Base-by-base conservation (phyloP, 2,888 invertebrate species). In the Agrilus cyanescens region DNA sequence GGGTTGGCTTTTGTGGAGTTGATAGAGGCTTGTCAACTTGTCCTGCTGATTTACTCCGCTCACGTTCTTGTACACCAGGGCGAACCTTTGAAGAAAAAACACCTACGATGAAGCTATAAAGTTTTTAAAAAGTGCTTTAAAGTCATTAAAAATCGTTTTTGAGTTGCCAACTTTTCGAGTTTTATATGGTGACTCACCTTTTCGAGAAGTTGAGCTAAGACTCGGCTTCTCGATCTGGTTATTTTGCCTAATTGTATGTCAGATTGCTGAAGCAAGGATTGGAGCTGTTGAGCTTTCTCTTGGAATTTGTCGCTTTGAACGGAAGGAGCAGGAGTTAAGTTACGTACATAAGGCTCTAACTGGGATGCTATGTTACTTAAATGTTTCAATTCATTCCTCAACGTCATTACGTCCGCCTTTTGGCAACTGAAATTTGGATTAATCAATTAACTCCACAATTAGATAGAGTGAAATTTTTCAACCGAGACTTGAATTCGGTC, bases 381-480 rank as follows among this genome's bases (percentile, higher is more conserved):
- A 52, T 79, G 77, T 54, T 78, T 77, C 50, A 79, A 72, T 58
- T 82, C 81, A 46, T 75, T 75, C 41, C 77, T 71, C 44, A 82
- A 60, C 36, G 76, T 71, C 50, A 76, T 67, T 15, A 81, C 76
- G 58, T 82, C 80, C 48, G 78, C 78, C 60, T 80, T 71, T 70
- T 81, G 72, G 44, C 66, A 66, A 46, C 65, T 65, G 47, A 25
- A 25, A 25, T 25, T 25, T 25, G 25, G 8, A 25, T 25, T 25
- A 25, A 10, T 25, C 2, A 25, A 25, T 2, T 25, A 8, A 25
- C 8, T 25, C 8, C 8, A 10, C 8, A 25, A 25, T 25, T 25
- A 10, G 10, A 8, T 10, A 25, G 8, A 20, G 20, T 25, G 10
- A 25, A n/a, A n/a, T n/a, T n/a, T n/a, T n/a, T n/a, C n/a, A n/a